Base-by-base conservation (phyloP, 2,888 invertebrate species). In the Eupithecia pulchellata region DNA sequence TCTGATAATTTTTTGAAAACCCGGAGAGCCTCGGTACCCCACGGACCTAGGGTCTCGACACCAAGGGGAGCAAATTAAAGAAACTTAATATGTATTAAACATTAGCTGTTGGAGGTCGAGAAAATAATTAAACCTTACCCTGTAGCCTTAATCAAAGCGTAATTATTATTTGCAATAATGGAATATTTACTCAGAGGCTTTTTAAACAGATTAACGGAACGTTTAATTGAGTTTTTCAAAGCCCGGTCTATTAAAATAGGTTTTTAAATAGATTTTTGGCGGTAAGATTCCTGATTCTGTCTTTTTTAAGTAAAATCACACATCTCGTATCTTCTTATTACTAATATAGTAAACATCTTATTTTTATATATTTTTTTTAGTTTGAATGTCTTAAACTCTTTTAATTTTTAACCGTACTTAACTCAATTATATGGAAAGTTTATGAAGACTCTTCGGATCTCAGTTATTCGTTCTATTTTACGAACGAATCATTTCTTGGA, bases 131-230 rank as follows among this genome's bases (percentile, higher is more conserved):
- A 69, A 66, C 30, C 52, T 55, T 52, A 61, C 52, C 65, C 58
- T 61, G 64, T 60, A 64, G 39, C 27, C 65, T 66, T 69, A 30
- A 66, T 62, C 39, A 66, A 66, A 66, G n/a, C 69, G 61, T 69
- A 55, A 66, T 66, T 36, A 69, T 69, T 64, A 66, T 66, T 69
- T 65, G 65, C 42, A 25, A 66, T 62, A 62, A 66, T 25, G 65
- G n/a, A 62, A 61, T 47, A 61, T 65, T 69, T 32, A 13, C 25
- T 3, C 61, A 29, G 20, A 57, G 30, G 25, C 27, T 57, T 65
- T 42, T 55, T 34, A 55, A 47, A 47, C 47, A 47, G 29, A 57
- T 57, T 57, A 57, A 57, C 27, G 14, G 6, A 29, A 57, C 57
- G 27, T 27, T 29, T 57, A 57, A 57, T 29, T 29, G 20, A 57